Percentiles rank a stretch among this genome's conserved stretches.
Conservation (phyloP, 2,113 vertebrate genomes). For the Irena cyanogastra region DNA sequence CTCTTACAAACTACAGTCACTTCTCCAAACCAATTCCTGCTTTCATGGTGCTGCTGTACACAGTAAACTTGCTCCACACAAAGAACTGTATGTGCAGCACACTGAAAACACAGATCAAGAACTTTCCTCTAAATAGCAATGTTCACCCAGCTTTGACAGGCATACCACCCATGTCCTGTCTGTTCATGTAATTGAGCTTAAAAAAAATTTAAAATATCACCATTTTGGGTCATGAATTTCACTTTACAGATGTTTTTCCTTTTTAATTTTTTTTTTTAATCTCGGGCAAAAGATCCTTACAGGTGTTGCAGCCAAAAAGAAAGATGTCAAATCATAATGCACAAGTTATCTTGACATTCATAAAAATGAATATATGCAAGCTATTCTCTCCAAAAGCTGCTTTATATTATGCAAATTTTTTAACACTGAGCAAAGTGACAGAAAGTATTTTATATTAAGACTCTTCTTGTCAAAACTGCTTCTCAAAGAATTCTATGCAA, state of each 20-base stretch:
- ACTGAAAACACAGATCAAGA: neutral
- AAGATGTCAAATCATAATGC: constrained; percentile 15
- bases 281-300: neutral
- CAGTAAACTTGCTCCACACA: neutral
- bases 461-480: constrained; percentile 50
- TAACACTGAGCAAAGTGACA: constrained; percentile 54
- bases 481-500: constrained; percentile 35
- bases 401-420: constrained; percentile 51
- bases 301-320: neutral
- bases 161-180: neutral
- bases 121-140: neutral
- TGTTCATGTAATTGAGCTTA: neutral
- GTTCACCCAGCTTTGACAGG: neutral
- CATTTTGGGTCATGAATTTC: neutral
- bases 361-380: constrained; percentile 54
- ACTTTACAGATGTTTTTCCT: neutral
- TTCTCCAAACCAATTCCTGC: neutral
- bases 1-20: neutral
- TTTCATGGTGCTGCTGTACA: neutral
- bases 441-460: constrained; percentile 55
- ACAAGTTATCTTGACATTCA: constrained; percentile 38
- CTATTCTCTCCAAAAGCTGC: constrained; percentile 44
- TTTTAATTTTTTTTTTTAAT: neutral
- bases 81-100: neutral
- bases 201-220: neutral